Evolutionary conservation across 2,113 vertebrate genomes (phyloP), one percentile per base, ranked within the genome.

Genomic region (Sinocyclocheilus rhinocerous): DNA sequence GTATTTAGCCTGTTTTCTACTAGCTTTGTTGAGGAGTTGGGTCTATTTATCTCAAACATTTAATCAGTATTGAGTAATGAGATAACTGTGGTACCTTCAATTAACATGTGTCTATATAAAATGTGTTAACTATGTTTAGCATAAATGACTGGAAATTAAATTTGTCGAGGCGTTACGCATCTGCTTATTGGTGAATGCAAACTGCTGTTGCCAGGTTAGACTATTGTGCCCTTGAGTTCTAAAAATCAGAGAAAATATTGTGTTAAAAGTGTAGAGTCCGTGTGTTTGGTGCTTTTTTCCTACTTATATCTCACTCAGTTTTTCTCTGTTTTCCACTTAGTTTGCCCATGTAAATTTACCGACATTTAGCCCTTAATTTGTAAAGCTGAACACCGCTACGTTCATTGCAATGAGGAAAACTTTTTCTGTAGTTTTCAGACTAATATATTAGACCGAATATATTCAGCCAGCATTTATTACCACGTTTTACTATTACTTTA

Each of bases 341-440:
- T 24, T 29, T 24, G 33, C 36, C 18, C 33, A 13, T 67, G 83
- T 78, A 91, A 88, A 39, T 88, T 87, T 88, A 86, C 61, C 4
- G 6, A 69, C 67, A 87, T 33, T 76, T 55, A 84, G 84, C 88
- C 39, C 15, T 36, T 26, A 76, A n/a, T 65, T 33, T 39, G 29
- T 76, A 75, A 33, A 36, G 26, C 24, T 48, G 42, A 83, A 36
- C 26, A 80, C 76, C 79, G 70, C 22, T 87, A 90, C 90, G 89
- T 92, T 91, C 85, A 86, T 87, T 87, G 89, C 33, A 50, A 50
- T 4, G 33, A 42, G 10, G 24, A 72, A 84, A 80, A 86, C 69
- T 81, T 59, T 87, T 45, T 48, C 73, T 36, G 84, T 89, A 89
- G 50, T 83, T 84, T 70, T 93, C 91, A 91, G 93, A 90, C 88